Evolutionary conservation across 2,888 invertebrate species (phyloP).

Genomic region (Micoletzkya japonica): DNA sequence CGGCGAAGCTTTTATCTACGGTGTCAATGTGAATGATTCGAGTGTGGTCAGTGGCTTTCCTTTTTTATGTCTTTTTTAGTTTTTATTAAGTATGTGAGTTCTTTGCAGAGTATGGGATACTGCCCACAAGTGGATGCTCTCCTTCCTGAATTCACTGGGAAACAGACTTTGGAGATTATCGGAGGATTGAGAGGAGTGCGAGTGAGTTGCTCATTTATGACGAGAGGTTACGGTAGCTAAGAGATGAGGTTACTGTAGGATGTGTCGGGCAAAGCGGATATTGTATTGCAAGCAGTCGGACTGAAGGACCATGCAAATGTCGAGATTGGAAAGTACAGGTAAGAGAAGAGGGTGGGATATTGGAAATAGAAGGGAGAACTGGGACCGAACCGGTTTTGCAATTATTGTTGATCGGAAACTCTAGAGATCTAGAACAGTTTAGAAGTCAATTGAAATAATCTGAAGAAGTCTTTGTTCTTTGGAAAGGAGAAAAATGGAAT

Average conservation of each 20-base stretch:
- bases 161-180: conserved; percentile 50
- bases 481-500: too few species aligned
- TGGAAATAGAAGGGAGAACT: too few species aligned
- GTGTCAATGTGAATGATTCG: conserved; percentile 35
- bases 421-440: too few species aligned
- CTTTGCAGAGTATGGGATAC: conserved; percentile 50
- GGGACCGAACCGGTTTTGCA: too few species aligned
- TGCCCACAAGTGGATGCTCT: conserved; percentile 62
- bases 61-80: background rate
- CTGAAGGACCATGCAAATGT: conserved; percentile 53
- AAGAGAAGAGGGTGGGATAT: background rate
- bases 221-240: background rate
- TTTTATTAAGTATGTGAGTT: conserved; percentile 11
- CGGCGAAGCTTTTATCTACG: conserved; percentile 42
- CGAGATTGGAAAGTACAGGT: conserved; percentile 39
- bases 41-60: background rate
- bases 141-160: conserved; percentile 54
- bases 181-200: conserved; percentile 44
- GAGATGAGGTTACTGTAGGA: conserved; percentile 23
- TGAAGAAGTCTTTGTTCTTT: background rate
- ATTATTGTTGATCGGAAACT: too few species aligned
- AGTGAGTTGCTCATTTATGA: background rate
- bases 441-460: too few species aligned
- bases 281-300: conserved; percentile 48
- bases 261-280: conserved; percentile 36